These are phyloP conservation scores for Schizothorax lantsangensis DNA, from an alignment of 2,797 vertebrate genomes.

Conservation along the genomic window DNA sequence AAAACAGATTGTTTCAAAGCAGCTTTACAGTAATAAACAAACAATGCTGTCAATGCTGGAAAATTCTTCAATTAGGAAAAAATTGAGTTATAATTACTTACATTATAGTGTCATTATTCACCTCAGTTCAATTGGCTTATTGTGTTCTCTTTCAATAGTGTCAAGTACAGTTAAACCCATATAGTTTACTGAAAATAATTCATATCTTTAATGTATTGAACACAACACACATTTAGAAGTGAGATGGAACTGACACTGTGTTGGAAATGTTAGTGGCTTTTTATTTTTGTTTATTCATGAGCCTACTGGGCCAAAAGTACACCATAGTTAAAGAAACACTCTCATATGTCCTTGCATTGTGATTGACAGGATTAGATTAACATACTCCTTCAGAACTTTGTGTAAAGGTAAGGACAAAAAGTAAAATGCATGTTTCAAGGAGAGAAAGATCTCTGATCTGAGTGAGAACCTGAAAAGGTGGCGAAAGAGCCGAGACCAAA, in stretches of 20 bases:
- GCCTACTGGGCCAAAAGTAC: background rate
- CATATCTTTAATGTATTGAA: background rate
- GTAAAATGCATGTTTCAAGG: background rate
- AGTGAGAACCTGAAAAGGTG: conserved; percentile 13
- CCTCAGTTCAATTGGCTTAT: background rate
- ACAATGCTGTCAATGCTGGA: background rate
- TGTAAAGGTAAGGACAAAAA: background rate
- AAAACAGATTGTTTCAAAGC: background rate
- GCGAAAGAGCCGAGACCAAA: conserved; percentile 44
- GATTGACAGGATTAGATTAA: conserved; percentile 2
- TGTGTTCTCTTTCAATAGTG: background rate
- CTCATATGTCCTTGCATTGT: background rate
- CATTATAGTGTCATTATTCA: background rate
- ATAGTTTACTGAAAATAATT: background rate
- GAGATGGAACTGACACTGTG: background rate
- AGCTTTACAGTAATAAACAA: background rate
- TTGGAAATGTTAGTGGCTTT: background rate
- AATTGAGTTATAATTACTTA: background rate
- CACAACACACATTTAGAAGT: background rate
- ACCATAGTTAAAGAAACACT: background rate
- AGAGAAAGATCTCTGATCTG: conserved; percentile 28
- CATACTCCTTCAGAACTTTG: background rate
- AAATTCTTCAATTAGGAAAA: background rate
- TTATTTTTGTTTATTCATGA: background rate
- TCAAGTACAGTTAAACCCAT: conserved; percentile 1